Evolutionary conservation across 2,113 vertebrate genomes (phyloP).

Genomic region (Phaetusa simplex): DNA sequence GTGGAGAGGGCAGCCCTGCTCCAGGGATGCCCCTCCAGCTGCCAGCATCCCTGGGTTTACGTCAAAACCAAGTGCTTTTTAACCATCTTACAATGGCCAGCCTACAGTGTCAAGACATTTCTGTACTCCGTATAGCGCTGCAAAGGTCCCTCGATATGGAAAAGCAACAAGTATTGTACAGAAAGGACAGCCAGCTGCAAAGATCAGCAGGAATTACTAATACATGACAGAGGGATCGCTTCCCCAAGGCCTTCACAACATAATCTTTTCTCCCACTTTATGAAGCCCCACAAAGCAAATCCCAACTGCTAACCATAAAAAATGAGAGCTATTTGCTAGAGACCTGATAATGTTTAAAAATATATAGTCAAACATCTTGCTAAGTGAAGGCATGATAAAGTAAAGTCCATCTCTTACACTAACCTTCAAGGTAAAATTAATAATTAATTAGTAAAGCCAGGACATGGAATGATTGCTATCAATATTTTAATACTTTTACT

Average conservation of each 20-base stretch:
- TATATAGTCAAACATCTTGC: conserved; percentile 66
- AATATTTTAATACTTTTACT: conserved; percentile 88
- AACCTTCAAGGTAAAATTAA: conserved; percentile 92
- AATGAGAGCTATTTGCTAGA: conserved; percentile 53
- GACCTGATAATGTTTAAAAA: conserved; percentile 52
- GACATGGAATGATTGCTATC: conserved; percentile 87
- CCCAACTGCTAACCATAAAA: conserved; percentile 20
- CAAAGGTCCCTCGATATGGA: background rate
- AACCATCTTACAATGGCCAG: background rate
- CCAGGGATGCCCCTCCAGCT: background rate
- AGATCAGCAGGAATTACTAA: background rate
- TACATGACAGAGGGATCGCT: background rate
- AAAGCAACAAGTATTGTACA: background rate
- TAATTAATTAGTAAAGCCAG: conserved; percentile 88
- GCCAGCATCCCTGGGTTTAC: background rate
- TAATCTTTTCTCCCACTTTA: background rate
- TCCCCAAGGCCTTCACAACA: background rate
- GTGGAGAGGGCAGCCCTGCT: background rate
- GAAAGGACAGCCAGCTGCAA: background rate
- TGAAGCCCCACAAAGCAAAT: conserved; percentile 57
- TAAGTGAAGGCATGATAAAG: conserved; percentile 74
- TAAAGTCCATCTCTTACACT: conserved; percentile 77
- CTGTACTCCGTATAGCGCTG: background rate
- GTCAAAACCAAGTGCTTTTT: background rate
- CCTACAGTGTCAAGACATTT: background rate